These are phyloP conservation scores for Steinernema khuongi DNA, from an alignment of 1,140 invertebrate species.

Conservation along the genomic window DNA sequence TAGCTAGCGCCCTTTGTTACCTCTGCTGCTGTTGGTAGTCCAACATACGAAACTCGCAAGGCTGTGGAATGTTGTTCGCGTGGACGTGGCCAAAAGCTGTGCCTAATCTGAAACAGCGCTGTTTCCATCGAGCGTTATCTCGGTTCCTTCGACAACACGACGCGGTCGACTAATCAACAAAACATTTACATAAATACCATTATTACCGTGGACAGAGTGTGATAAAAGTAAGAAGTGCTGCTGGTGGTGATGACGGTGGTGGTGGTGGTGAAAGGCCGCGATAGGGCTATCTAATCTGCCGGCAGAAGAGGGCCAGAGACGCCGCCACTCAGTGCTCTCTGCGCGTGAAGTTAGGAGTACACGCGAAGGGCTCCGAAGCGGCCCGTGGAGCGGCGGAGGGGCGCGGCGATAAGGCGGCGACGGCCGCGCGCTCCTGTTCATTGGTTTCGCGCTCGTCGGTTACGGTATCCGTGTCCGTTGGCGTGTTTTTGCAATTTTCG, in stretches of 20 bases:
- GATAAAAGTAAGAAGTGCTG: conserved; percentile 14
- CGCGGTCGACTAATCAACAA: conserved; percentile 11
- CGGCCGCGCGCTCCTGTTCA: conserved; percentile 2
- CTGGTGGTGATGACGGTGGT: no score
- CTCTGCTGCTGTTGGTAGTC: no score
- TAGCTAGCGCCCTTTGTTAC: no score
- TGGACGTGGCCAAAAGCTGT: no score
- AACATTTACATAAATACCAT: conserved; percentile 14
- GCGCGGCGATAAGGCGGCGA: conserved; percentile 8
- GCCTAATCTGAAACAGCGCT: not conserved
- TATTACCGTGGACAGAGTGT: not conserved
- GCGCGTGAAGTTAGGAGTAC: not conserved
- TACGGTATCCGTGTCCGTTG: not conserved
- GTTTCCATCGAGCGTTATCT: not conserved
- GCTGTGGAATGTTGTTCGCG: no score
- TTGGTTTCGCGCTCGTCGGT: not conserved
- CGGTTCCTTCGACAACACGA: no score
- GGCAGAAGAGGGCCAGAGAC: not conserved
- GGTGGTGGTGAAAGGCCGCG: no score
- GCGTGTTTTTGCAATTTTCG: not conserved
- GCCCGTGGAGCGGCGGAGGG: not conserved
- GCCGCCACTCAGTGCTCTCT: not conserved
- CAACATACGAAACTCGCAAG: no score
- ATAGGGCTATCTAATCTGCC: not conserved
- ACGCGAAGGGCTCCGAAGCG: not conserved